Percentiles rank a stretch among this genome's conserved stretches.
Conservation (phyloP, 2,888 invertebrate genomes). For the Rotaria macrura region DNA sequence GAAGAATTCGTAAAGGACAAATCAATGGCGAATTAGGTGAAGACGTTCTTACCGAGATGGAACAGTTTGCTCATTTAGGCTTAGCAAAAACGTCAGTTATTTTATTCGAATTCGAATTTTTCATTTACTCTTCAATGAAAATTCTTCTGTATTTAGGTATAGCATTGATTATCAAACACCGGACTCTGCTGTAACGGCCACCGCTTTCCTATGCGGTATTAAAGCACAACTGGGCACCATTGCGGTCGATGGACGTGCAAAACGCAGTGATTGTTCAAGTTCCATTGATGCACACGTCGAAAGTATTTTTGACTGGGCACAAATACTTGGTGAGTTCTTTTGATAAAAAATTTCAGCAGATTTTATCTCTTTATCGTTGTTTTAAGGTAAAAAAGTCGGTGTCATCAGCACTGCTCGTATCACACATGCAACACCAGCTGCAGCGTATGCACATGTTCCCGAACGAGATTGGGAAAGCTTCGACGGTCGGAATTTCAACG, state of each 20-base stretch:
- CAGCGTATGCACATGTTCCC: slow-evolving; percentile 42
- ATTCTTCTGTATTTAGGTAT: slow-evolving; percentile 61
- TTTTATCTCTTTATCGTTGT: not conserved
- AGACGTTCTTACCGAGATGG: slow-evolving; percentile 63
- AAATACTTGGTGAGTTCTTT: slow-evolving; percentile 43
- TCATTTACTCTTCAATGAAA: not conserved
- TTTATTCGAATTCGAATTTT: not conserved
- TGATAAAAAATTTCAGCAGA: no score
- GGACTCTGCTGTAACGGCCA: slow-evolving; percentile 77
- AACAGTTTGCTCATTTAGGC: slow-evolving; percentile 70
- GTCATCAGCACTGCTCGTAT: slow-evolving; percentile 47
- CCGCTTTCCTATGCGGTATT: slow-evolving; percentile 71
- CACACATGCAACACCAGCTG: slow-evolving; percentile 48
- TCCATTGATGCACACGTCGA: slow-evolving; percentile 45
- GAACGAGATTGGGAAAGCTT: slow-evolving; percentile 37
- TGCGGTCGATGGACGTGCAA: slow-evolving; percentile 62
- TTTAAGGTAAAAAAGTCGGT: slow-evolving; percentile 41
- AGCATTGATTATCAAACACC: slow-evolving; percentile 74
- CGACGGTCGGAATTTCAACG: slow-evolving; percentile 20
- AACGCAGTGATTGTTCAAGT: slow-evolving; percentile 58
- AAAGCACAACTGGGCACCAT: slow-evolving; percentile 71
- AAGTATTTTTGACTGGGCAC: slow-evolving; percentile 64
- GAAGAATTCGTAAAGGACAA: slow-evolving; percentile 64
- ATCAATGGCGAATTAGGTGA: slow-evolving; percentile 56
- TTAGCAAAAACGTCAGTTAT: slow-evolving; percentile 62